A percentile compares a stretch with the other conserved stretches of the same genome.
phyloP scores from a whole-genome alignment of 2,888 invertebrate species.

The Vanessa cardui region DNA sequence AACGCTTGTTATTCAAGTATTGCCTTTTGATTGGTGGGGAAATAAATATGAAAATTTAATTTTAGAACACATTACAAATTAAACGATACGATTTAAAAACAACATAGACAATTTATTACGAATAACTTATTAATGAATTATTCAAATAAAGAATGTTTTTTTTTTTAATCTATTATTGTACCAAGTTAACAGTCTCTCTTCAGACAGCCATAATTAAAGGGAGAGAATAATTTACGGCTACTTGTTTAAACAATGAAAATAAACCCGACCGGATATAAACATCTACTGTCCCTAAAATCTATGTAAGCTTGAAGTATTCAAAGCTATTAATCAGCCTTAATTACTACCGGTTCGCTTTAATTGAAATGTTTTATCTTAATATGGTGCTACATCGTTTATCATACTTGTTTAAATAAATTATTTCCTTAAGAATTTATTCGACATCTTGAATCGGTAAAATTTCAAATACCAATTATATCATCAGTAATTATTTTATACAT shows the following conservation, averaged over 20 bases:
- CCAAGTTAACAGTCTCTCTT: conserved; percentile 57
- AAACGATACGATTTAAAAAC: too few species aligned
- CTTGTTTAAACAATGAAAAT: conserved; percentile 66
- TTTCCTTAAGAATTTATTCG: too few species aligned
- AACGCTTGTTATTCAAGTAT: conserved; percentile 14
- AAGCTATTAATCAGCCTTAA: neutral
- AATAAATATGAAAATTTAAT: neutral
- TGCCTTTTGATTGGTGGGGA: neutral
- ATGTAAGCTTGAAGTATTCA: conserved; percentile 47
- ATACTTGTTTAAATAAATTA: neutral
- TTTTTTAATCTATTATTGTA: neutral
- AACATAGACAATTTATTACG: too few species aligned
- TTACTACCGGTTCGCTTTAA: neutral
- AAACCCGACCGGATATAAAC: conserved; percentile 68
- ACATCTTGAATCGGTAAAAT: too few species aligned
- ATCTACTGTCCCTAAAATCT: conserved; percentile 55
- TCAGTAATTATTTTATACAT: too few species aligned
- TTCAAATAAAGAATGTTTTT: neutral
- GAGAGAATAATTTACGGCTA: conserved; percentile 74
- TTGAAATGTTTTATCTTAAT: neutral
- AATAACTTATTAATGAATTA: too few species aligned
- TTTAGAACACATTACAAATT: neutral
- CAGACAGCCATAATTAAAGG: conserved; percentile 63
- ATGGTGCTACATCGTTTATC: neutral
- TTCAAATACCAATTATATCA: too few species aligned